phyloP scores from a whole-genome alignment of 2,888 invertebrate species.

The Limnephilus lunatus region DNA sequence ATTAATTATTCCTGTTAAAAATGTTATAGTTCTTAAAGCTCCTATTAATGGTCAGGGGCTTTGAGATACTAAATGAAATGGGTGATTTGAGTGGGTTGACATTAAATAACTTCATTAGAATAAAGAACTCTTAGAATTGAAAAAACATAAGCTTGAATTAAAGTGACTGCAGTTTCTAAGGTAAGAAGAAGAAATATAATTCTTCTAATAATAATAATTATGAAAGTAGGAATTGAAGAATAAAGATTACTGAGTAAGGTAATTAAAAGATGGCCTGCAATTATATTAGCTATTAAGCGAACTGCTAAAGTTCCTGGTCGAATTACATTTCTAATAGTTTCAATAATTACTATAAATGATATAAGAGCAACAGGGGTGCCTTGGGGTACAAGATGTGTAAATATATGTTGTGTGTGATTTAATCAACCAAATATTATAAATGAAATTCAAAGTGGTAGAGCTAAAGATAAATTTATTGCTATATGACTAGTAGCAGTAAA shows the following conservation, averaged over 20 bases:
- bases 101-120: conserved; percentile 82
- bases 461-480: conserved; percentile 78
- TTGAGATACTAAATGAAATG: conserved; percentile 81
- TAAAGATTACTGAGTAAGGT: no score
- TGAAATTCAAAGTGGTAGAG: conserved; percentile 80
- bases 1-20: no score
- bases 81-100: conserved; percentile 78
- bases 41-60: conserved; percentile 82
- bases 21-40: conserved; percentile 70
- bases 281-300: no score
- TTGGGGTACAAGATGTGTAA: conserved; percentile 83
- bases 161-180: no score
- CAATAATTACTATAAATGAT: no score
- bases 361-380: conserved; percentile 69
- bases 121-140: conserved; percentile 81
- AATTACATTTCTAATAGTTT: no score
- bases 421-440: conserved; percentile 83
- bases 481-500: conserved; percentile 77
- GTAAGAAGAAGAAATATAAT: no score
- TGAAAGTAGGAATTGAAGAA: no score
- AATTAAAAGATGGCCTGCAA: no score
- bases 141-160: conserved; percentile 83
- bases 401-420: conserved; percentile 78
- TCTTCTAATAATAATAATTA: no score
- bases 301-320: no score